phyloP scores from a whole-genome alignment of 2,888 invertebrate species.

The Meteorus colon region DNA sequence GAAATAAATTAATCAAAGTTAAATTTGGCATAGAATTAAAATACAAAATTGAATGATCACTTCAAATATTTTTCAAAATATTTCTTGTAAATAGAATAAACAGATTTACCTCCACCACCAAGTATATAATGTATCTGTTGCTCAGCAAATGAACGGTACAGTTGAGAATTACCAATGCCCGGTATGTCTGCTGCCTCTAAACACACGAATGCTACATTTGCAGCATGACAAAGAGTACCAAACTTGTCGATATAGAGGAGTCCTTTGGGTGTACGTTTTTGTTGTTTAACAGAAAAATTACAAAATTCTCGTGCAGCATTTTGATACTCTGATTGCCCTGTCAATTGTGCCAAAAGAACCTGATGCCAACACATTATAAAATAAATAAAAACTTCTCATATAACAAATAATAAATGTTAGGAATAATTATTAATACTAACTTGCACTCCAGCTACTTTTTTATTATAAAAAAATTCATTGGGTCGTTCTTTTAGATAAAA shows the following conservation, averaged over 20 bases:
- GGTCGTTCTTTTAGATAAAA: constrained; percentile 74
- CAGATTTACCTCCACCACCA: constrained; percentile 69
- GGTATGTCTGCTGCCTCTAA: constrained; percentile 71
- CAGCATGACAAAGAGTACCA: constrained; percentile 76
- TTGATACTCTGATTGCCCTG: constrained; percentile 71
- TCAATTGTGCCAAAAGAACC: constrained; percentile 74
- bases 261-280: constrained; percentile 75
- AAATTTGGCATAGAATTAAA: too few relatives aligned
- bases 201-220: constrained; percentile 76
- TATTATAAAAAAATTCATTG: constrained; percentile 76
- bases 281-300: constrained; percentile 73
- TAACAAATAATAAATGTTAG: too few relatives aligned
- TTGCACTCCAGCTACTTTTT: constrained; percentile 76
- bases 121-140: constrained; percentile 77
- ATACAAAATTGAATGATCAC: too few relatives aligned
- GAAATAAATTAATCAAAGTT: too few relatives aligned
- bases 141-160: constrained; percentile 74
- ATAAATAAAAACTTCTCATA: constrained; percentile 14
- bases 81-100: background rate
- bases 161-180: constrained; percentile 57
- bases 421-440: constrained; percentile 58
- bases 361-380: constrained; percentile 48
- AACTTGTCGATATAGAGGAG: constrained; percentile 75
- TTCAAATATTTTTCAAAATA: too few relatives aligned
- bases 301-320: constrained; percentile 74